Percentiles rank a stretch among this genome's conserved stretches.
Conservation (phyloP, 2,888 invertebrate genomes). For the Petrolisthes manimaculis region DNA sequence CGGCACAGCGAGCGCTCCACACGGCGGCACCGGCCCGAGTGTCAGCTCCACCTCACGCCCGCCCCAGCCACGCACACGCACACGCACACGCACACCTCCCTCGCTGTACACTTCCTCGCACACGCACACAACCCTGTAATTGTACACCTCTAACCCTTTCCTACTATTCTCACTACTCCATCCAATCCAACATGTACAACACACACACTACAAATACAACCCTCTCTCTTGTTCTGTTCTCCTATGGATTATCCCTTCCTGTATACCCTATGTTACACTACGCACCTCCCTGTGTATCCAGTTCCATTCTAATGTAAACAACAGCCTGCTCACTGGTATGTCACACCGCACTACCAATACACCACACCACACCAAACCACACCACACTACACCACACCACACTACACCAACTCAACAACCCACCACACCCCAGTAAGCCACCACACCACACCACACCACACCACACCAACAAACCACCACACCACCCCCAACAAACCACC, state of each 20-base stretch:
- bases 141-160: not conserved
- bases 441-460: not conserved
- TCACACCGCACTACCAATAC: not conserved
- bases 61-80: constrained; percentile 21
- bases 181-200: not conserved
- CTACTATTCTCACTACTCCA: not conserved
- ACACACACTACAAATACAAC: not conserved
- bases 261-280: too few relatives aligned
- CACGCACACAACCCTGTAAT: not conserved
- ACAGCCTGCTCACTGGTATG: too few relatives aligned
- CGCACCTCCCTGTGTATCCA: too few relatives aligned
- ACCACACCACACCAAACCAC: not conserved
- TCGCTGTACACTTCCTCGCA: constrained; percentile 27
- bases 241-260: not conserved
- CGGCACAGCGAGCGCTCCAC: constrained; percentile 46
- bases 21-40: constrained; percentile 49
- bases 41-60: constrained; percentile 10
- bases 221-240: not conserved
- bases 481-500: too few relatives aligned
- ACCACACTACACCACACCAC: not conserved
- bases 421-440: not conserved
- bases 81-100: constrained; percentile 32
- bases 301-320: too few relatives aligned
- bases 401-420: not conserved
- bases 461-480: too few relatives aligned